Percentiles rank a stretch among this genome's conserved stretches.
Conservation (phyloP, 2,113 vertebrate species). For the Ibidorhyncha struthersii region DNA sequence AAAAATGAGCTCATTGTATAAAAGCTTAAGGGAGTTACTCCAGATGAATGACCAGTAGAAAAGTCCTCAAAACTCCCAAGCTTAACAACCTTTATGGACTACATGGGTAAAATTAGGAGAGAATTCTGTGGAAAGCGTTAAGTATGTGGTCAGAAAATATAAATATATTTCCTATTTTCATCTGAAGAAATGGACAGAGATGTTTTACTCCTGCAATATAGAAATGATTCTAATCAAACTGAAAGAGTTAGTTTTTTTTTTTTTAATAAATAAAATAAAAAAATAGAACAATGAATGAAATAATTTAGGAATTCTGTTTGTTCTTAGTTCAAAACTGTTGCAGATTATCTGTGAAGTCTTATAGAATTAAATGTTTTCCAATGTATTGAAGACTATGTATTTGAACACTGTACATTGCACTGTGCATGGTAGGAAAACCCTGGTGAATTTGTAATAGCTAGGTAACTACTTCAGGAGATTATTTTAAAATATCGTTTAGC, state of each 20-base stretch:
- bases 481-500: not conserved
- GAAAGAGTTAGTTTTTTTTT: not conserved
- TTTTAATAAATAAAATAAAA: not conserved
- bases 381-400: not conserved
- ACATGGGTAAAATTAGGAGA: not conserved
- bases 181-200: not conserved
- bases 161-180: not conserved
- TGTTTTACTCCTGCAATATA: not conserved
- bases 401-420: not conserved
- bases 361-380: not conserved
- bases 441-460: not conserved
- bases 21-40: not conserved
- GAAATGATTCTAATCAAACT: accelerated
- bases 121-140: not conserved
- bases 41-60: not conserved
- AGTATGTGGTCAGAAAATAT: not conserved
- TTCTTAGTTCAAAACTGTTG: not conserved
- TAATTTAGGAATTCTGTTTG: not conserved
- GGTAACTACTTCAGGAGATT: not conserved
- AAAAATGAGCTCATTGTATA: not conserved
- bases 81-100: not conserved
- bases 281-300: not conserved
- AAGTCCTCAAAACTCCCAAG: not conserved
- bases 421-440: not conserved
- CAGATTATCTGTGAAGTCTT: not conserved